Conservation (phyloP, 2,797 vertebrate species). For the Myotis findleyi region DNA sequence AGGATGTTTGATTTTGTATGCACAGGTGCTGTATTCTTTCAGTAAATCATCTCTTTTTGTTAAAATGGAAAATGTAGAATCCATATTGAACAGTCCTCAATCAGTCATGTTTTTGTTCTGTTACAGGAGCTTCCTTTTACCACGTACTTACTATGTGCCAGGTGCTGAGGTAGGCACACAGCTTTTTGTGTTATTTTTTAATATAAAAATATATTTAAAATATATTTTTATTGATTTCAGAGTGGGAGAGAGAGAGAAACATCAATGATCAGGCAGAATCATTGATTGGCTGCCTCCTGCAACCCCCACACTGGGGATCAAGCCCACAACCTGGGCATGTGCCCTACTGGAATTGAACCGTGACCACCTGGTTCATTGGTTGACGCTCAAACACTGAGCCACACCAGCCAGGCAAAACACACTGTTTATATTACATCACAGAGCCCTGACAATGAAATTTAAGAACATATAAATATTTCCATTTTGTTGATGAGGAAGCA, state of each 20-base stretch:
- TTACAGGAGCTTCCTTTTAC: conserved; percentile 22
- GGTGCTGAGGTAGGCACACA: not conserved
- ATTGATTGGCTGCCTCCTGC: no score
- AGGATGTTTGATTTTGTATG: conserved; percentile 17
- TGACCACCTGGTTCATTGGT: no score
- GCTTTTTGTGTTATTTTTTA: no score
- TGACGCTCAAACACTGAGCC: no score
- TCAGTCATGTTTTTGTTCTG: not conserved
- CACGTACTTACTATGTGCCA: not conserved
- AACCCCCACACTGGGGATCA: no score
- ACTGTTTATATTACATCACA: not conserved
- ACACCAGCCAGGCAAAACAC: not conserved
- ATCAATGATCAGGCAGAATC: no score
- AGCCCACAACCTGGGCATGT: no score
- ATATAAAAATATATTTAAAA: no score
- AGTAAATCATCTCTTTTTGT: conserved; percentile 62
- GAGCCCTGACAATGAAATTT: not conserved
- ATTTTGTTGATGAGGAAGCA: conserved; percentile 20
- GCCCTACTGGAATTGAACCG: no score
- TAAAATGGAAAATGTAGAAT: conserved; percentile 52
- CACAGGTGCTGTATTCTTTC: conserved; percentile 66
- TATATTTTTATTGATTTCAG: no score
- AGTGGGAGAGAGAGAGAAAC: no score
- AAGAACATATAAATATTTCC: conserved; percentile 9
- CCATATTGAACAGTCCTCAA: not conserved